Evolutionary conservation across 2,888 invertebrate genomes (phyloP).

Genomic region (Drosophila prolongata): DNA sequence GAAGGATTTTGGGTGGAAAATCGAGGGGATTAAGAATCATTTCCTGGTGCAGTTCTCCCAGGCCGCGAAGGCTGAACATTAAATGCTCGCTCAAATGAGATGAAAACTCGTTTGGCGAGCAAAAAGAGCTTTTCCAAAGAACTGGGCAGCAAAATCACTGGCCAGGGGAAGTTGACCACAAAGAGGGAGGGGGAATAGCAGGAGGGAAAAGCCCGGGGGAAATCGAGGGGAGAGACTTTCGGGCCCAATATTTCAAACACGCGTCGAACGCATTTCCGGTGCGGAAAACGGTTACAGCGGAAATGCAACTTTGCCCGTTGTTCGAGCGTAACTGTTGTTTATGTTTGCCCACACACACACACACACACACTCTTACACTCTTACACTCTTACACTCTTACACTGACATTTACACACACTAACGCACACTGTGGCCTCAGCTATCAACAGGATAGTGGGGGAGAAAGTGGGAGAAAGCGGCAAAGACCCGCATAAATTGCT

Average conservation of each 20-base stretch:
- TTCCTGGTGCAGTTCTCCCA: slow-evolving; percentile 31
- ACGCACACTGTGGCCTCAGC: slow-evolving; percentile 36
- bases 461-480: slow-evolving; percentile 3
- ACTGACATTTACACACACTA: background rate
- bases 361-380: background rate
- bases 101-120: slow-evolving; percentile 40
- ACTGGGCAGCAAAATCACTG: slow-evolving; percentile 21
- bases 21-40: slow-evolving; percentile 36
- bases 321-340: slow-evolving; percentile 78
- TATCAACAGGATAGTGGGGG: slow-evolving; percentile 42
- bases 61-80: slow-evolving; percentile 33
- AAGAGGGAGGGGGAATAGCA: background rate
- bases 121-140: slow-evolving; percentile 6
- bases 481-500: slow-evolving; percentile 48
- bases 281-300: slow-evolving; percentile 77
- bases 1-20: slow-evolving; percentile 5
- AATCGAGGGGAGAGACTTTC: slow-evolving; percentile 47
- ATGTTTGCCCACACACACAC: slow-evolving; percentile 59
- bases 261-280: slow-evolving; percentile 80
- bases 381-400: background rate
- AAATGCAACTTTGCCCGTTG: slow-evolving; percentile 78
- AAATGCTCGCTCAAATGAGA: slow-evolving; percentile 68
- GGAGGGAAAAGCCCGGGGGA: background rate
- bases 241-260: slow-evolving; percentile 77
- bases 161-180: slow-evolving; percentile 14